Evolutionary conservation across 2,113 vertebrate species (phyloP).

Genomic region (Anguilla japonica): DNA sequence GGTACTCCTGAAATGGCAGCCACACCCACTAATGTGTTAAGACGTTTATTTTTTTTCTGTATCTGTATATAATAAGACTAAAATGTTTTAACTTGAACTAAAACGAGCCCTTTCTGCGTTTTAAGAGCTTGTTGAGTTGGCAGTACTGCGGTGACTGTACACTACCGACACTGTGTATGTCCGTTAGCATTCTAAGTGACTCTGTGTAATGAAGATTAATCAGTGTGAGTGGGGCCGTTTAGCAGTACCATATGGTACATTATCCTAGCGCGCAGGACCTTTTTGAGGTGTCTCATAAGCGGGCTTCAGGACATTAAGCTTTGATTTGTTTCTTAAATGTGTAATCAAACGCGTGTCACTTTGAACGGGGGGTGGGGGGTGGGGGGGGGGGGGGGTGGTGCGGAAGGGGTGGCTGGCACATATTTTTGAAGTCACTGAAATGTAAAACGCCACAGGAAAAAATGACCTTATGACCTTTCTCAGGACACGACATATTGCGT

Average conservation of each 20-base stretch:
- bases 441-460: background rate
- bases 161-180: background rate
- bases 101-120: background rate
- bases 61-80: background rate
- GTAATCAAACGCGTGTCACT: background rate
- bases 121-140: background rate
- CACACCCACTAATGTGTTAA: background rate
- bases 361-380: background rate
- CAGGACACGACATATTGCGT: background rate
- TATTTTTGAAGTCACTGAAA: background rate
- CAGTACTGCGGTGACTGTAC: background rate
- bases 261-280: background rate
- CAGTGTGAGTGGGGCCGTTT: background rate
- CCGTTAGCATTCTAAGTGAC: background rate
- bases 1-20: background rate
- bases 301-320: background rate
- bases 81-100: background rate
- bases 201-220: background rate
- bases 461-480: background rate
- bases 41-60: background rate
- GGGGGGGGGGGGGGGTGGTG: too few relatives aligned
- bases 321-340: background rate
- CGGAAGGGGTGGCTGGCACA: too few relatives aligned
- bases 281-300: background rate
- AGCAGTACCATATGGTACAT: background rate